Evolutionary conservation across 2,797 vertebrate genomes (phyloP).

Genomic region (Phalanger gymnotis): DNA sequence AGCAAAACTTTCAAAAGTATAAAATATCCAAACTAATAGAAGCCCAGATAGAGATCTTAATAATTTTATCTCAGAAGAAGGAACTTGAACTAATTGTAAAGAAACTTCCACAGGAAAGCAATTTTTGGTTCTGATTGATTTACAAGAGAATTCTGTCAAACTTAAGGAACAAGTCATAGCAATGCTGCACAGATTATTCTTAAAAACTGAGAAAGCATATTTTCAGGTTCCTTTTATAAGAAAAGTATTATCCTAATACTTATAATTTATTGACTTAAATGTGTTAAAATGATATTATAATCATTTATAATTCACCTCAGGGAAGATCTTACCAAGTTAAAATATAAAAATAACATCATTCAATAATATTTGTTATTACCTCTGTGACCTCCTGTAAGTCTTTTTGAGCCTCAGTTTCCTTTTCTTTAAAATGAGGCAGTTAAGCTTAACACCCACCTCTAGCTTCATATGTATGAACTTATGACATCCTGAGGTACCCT

Average conservation of each 20-base stretch:
- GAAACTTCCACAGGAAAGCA: not conserved
- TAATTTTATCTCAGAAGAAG: not conserved
- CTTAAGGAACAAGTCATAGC: not conserved
- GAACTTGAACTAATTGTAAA: not conserved
- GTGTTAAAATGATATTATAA: not conserved
- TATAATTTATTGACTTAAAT: not conserved
- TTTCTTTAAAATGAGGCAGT: not conserved
- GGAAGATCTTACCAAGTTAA: not conserved
- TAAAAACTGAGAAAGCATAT: not conserved
- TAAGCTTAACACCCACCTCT: not conserved
- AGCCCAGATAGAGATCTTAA: not conserved
- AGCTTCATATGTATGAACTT: not conserved
- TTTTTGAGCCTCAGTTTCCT: not conserved
- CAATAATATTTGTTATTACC: not conserved
- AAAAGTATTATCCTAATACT: not conserved
- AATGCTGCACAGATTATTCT: not conserved
- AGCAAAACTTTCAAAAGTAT: not conserved
- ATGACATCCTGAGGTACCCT: not conserved
- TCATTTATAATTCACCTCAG: not conserved
- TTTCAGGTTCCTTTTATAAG: not conserved
- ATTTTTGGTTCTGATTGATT: not conserved
- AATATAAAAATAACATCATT: not conserved
- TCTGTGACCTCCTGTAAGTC: not conserved
- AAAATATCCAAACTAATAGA: not conserved
- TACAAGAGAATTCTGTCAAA: not conserved